Base-by-base conservation (phyloP, 2,797 vertebrate genomes). In the Myoxocephalus aenaeus region DNA sequence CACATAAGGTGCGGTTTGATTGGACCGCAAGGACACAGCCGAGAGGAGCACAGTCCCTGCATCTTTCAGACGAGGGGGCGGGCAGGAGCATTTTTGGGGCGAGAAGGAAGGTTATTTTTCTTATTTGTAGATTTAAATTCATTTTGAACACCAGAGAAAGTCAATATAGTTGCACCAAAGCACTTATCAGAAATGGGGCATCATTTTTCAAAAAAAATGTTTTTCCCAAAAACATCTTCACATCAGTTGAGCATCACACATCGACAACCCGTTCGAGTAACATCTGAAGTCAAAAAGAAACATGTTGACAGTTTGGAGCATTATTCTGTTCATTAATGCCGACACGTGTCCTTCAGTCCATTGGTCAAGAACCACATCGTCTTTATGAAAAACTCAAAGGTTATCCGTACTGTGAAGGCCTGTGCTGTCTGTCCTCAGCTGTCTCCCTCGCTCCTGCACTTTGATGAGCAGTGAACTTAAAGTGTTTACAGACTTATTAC, bases 21-120 rank as follows among this genome's bases (percentile, higher is more conserved):
- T 84, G 84, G 73, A 88, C 66, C 17, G 65, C 86, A 92, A 93
- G 86, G 90, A 90, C 87, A 85, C 29, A 36, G 69, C 38, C 46
- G 38, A 53, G 57, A 63, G 63, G 64, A 86, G 80, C 22, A 7
- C 14, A 14, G 51, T 12, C 25, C 22, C 7, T 7, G 13, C 25
- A 15, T 27, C 14, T 29, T 56, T 56, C 17, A 17, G 54, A 7
- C 27, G 9, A 22, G 13, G 48, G 20, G 46, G 48, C 20, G 18
- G 25, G 25, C 22, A 3, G 25, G 5, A 15, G 25, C 25, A 14
- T 29, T 7, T 15, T 27, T 27, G 7, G 18, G 12, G 27, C 25
- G 7, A 56, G 13, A 27, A 25, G 12, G 22, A 27, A 13, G 22
- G 2, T 14, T 13, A 2, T 27, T 44, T 27, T 62, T 25, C 20